phyloP scores from a whole-genome alignment of 1,140 invertebrate species.

The Apis dorsata region DNA sequence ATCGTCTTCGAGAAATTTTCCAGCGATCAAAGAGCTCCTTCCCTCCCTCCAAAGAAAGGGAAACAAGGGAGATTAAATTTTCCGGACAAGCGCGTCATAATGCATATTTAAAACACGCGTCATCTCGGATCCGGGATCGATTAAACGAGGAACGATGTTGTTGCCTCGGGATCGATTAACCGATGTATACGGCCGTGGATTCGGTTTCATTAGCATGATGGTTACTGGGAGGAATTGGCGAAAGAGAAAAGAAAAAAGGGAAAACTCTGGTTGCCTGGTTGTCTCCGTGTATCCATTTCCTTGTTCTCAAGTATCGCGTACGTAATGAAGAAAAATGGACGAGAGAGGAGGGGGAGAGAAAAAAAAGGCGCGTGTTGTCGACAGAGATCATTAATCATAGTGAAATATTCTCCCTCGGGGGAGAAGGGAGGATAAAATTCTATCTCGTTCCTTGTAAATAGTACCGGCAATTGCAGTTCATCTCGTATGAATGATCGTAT shows the following conservation, averaged over 20 bases:
- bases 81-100: too few species aligned
- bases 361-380: background rate
- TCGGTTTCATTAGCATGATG: constrained; percentile 8
- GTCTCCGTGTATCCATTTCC: constrained; percentile 23
- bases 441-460: constrained; percentile 47
- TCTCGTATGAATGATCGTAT: constrained; percentile 41
- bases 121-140: too few species aligned
- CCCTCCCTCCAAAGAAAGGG: too few species aligned
- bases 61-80: too few species aligned
- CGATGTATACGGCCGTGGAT: background rate
- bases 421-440: constrained; percentile 12
- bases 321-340: constrained; percentile 48
- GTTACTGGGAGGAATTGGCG: too few species aligned
- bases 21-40: too few species aligned
- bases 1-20: too few species aligned
- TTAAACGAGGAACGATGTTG: too few species aligned
- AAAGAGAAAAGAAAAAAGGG: too few species aligned
- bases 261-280: background rate
- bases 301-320: constrained; percentile 29
- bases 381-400: constrained; percentile 50
- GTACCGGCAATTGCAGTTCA: constrained; percentile 41
- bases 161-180: too few species aligned
- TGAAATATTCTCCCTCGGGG: constrained; percentile 42
- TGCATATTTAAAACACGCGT: too few species aligned
- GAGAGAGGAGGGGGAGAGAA: too few species aligned